These are phyloP conservation scores for Cryptus armator DNA, from an alignment of 2,888 invertebrate genomes.

Conservation along the genomic window DNA sequence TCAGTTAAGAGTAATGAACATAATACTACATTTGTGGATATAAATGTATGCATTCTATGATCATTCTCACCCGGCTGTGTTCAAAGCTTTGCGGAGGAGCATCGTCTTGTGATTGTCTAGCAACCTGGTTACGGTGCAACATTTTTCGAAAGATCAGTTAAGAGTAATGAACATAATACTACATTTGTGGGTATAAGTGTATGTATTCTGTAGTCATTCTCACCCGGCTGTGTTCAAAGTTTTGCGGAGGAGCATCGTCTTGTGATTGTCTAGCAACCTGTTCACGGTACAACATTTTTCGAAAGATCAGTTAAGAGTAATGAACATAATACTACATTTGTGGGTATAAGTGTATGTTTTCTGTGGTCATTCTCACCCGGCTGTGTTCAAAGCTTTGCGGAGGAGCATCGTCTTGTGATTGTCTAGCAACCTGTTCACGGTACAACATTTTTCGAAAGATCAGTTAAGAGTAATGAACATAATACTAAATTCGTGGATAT, in stretches of 20 bases:
- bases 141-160: too few species aligned
- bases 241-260: neutral
- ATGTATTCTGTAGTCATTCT: neutral
- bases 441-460: too few species aligned
- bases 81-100: neutral
- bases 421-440: too few species aligned
- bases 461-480: too few species aligned
- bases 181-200: neutral
- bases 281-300: too few species aligned
- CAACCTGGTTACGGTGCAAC: neutral
- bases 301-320: too few species aligned
- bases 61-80: slow-evolving; percentile 45
- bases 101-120: neutral
- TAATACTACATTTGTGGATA: too few species aligned
- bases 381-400: neutral
- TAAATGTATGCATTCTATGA: neutral
- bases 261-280: neutral
- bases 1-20: too few species aligned
- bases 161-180: too few species aligned
- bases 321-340: too few species aligned
- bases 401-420: neutral
- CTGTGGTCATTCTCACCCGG: slow-evolving; percentile 41
- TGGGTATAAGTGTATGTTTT: neutral
- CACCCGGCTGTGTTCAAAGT: slow-evolving; percentile 36
- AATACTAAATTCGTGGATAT: too few species aligned